Evolutionary conservation across 2,888 invertebrate genomes (phyloP).

Genomic region (Pterostichus madidus): DNA sequence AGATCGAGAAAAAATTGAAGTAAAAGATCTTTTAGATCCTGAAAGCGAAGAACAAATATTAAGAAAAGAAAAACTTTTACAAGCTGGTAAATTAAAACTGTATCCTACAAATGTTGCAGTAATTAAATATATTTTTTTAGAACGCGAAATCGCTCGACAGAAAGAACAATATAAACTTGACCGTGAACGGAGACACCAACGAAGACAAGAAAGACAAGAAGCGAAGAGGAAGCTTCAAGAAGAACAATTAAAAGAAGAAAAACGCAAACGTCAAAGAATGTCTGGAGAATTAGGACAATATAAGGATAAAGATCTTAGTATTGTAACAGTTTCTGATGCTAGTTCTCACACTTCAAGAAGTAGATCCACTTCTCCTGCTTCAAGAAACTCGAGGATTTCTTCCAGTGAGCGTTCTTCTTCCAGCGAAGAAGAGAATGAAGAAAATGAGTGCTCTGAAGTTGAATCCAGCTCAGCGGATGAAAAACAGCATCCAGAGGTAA

Average conservation of each 20-base stretch:
- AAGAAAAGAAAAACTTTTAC: conserved; percentile 84
- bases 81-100: conserved; percentile 78
- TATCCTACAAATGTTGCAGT: no score
- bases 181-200: conserved; percentile 85
- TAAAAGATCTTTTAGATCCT: conserved; percentile 74
- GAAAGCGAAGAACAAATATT: conserved; percentile 78
- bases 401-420: neutral
- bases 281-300: conserved; percentile 59
- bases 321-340: conserved; percentile 75
- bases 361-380: conserved; percentile 9
- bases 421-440: conserved; percentile 71
- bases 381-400: conserved; percentile 74
- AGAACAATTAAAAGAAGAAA: conserved; percentile 73
- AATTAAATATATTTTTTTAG: conserved; percentile 73
- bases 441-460: conserved; percentile 58
- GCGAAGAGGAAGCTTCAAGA: conserved; percentile 74
- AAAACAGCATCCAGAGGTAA: conserved; percentile 71
- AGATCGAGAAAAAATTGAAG: conserved; percentile 77
- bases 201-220: conserved; percentile 75
- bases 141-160: conserved; percentile 87
- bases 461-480: conserved; percentile 70
- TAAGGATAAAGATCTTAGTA: conserved; percentile 72
- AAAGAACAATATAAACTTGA: conserved; percentile 88
- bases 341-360: conserved; percentile 69
- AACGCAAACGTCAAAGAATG: conserved; percentile 52